Evolutionary conservation across 1,140 invertebrate genomes (phyloP), one percentile per base, ranked within the genome.

Genomic region (Lasioglossum baleicum): DNA sequence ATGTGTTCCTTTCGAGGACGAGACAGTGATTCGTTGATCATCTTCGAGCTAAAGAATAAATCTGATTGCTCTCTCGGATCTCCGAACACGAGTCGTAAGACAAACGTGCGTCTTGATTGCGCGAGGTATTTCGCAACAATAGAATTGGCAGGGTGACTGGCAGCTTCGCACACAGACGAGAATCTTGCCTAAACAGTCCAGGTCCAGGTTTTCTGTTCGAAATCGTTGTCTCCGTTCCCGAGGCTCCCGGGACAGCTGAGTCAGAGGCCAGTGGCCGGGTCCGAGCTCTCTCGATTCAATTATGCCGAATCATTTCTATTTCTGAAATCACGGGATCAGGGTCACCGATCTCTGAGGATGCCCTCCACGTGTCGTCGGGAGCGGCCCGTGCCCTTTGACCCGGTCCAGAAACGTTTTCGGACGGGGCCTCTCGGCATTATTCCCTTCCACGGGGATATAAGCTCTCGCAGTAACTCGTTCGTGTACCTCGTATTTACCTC

Each of bases 221-320:
- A 60, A 60, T 26, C 58, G 11, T 10, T 60, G 58, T 26, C 22
- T 22, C 22, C 58, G 22, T 60, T 60, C 22, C 22, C 26, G 3
- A 2, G 20, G 8, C 22, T 4, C 8, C 0, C 58, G n/a, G 22
- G 58, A 10, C 1, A 68, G 61, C 69, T 58, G 76, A 79, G 69
- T 66, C 76, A 79, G 56, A 13, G 31, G 31, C 40, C 44, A 44
- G 17, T 20, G n/a, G 13, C n/a, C 40, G 5, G 8, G 31, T 10
- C 15, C 31, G 7, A 7, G n/a, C 31, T 10, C 44, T 58, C 8
- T 22, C 2, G n/a, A 56, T 68, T 61, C 75, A 71, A 82, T 85
- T 72, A 60, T 61, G 80, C 72, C 71, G 76, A 82, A 85, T 86
- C 81, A 80, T 85, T 85, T 86, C 84, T 85, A 83, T 70, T 85